Percentiles rank a stretch among this genome's conserved stretches.
These are phyloP conservation scores for Gymnodraco acuticeps DNA, from an alignment of 2,797 vertebrate species.

Conservation along the genomic window DNA sequence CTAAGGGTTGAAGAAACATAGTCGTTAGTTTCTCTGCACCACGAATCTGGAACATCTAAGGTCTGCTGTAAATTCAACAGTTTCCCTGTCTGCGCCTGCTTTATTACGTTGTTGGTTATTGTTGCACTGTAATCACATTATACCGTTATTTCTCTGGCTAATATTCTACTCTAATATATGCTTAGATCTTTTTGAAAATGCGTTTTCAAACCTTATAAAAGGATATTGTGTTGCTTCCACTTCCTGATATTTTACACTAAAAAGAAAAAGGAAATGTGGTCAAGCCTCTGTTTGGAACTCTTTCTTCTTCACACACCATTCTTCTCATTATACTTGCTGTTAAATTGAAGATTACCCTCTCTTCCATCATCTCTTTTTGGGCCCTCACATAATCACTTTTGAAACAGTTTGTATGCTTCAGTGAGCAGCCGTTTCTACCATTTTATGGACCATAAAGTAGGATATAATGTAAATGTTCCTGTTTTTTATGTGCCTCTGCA, in stretches of 20 bases:
- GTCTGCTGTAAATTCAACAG: constrained; percentile 22
- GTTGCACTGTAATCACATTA: not conserved
- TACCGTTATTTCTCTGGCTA: constrained; percentile 2
- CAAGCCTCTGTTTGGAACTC: constrained; percentile 10
- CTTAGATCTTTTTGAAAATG: not conserved
- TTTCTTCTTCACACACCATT: constrained; percentile 26
- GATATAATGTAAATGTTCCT: constrained; percentile 7
- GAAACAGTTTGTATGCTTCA: constrained; percentile 11
- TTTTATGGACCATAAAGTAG: constrained; percentile 9
- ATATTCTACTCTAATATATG: constrained; percentile 1
- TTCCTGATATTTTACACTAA: not conserved
- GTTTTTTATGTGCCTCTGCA: constrained; percentile 17
- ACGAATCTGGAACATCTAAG: constrained; percentile 29
- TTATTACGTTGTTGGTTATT: constrained; percentile 16
- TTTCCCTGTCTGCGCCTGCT: constrained; percentile 24
- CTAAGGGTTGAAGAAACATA: constrained; percentile 18
- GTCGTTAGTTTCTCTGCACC: constrained; percentile 12
- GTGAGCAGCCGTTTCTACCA: not conserved
- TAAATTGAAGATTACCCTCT: constrained; percentile 22
- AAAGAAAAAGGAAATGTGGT: not conserved
- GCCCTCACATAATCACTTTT: constrained; percentile 27
- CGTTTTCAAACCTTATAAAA: not conserved
- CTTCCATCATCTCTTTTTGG: constrained; percentile 11
- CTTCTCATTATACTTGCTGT: constrained; percentile 21
- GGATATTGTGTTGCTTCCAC: not conserved